Conservation (phyloP, 2,113 vertebrate genomes). For the Gymnogyps californianus region DNA sequence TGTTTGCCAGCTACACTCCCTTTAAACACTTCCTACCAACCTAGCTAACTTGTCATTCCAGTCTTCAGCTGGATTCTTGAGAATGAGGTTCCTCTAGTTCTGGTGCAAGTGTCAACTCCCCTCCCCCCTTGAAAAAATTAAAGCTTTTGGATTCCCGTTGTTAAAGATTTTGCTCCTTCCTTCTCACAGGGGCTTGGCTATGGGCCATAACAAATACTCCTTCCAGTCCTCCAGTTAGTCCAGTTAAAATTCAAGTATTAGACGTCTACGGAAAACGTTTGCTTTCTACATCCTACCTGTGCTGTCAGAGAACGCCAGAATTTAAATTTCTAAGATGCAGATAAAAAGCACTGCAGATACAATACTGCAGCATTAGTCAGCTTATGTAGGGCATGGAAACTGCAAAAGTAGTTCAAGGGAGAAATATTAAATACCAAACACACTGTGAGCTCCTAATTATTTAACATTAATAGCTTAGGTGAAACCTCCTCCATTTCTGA, state of each 20-base stretch:
- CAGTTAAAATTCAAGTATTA: not conserved
- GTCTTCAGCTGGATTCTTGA: not conserved
- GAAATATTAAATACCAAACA: slow-evolving; percentile 20
- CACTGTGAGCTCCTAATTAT: not conserved
- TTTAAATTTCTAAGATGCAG: not conserved
- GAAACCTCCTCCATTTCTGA: not conserved
- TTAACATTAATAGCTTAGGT: not conserved
- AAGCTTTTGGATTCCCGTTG: not conserved
- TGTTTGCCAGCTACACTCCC: not conserved
- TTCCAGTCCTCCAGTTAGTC: not conserved
- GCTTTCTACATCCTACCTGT: not conserved
- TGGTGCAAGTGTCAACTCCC: not conserved
- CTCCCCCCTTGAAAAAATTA: not conserved
- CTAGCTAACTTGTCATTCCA: not conserved
- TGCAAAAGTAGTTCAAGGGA: slow-evolving; percentile 37
- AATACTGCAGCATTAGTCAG: slow-evolving; percentile 60
- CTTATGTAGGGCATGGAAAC: slow-evolving; percentile 40
- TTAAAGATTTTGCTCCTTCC: not conserved
- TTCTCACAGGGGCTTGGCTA: not conserved
- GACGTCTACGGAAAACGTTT: not conserved
- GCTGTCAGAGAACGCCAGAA: not conserved
- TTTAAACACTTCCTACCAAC: not conserved
- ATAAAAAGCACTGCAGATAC: slow-evolving; percentile 41
- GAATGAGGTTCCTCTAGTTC: not conserved
- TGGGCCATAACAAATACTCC: not conserved